Evolutionary conservation across 2,113 vertebrate species (phyloP).

Genomic region (Orycteropus afer): DNA sequence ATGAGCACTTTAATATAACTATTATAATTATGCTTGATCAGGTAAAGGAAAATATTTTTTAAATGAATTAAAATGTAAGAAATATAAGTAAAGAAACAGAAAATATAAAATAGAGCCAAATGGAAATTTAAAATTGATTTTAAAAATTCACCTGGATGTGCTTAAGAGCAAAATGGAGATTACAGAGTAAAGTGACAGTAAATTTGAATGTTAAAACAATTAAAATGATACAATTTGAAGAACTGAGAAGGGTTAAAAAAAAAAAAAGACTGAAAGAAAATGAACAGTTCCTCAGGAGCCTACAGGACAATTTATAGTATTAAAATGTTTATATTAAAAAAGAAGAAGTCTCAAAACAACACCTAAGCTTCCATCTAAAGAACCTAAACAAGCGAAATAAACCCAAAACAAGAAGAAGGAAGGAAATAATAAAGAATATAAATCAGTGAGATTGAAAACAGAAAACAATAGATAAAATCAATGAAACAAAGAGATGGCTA

Average conservation of each 20-base stretch:
- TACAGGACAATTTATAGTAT: not conserved
- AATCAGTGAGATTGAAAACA: not conserved
- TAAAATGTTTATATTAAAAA: not conserved
- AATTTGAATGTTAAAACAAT: not conserved
- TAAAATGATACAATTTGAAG: not conserved
- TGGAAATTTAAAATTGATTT: not conserved
- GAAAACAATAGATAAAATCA: not conserved
- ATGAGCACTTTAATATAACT: not conserved
- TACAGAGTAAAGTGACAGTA: not conserved
- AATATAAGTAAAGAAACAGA: not conserved
- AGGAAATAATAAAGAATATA: not conserved
- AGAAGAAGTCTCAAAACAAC: not conserved
- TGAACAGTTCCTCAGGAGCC: not conserved
- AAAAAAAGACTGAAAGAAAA: not conserved
- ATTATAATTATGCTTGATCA: not conserved
- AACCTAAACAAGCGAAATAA: not conserved
- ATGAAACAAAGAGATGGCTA: not conserved
- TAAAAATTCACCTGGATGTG: not conserved
- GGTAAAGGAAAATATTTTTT: not conserved
- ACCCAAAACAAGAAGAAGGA: not conserved
- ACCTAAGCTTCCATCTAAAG: not conserved
- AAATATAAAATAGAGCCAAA: not conserved
- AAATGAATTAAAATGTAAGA: not conserved
- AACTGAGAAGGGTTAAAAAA: not conserved
- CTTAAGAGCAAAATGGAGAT: not conserved